These are phyloP conservation scores for Penaeus chinensis DNA, from an alignment of 1,140 invertebrate genomes.

Conservation along the genomic window DNA sequence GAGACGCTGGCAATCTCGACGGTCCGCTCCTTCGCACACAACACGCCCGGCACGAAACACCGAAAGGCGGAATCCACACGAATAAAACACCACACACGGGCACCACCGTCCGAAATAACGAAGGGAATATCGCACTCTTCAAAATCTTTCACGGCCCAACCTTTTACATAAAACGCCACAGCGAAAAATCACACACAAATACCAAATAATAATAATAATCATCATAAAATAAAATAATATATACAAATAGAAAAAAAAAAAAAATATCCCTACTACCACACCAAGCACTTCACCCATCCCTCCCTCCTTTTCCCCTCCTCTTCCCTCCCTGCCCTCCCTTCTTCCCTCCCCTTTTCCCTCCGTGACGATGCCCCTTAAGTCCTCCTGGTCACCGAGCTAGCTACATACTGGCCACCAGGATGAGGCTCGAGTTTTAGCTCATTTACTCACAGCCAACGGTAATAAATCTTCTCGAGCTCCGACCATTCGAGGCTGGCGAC, in stretches of 20 bases:
- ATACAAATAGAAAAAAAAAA: not conserved
- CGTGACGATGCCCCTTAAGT: conserved; percentile 23
- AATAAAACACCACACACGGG: too few species aligned
- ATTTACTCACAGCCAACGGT: conserved; percentile 59
- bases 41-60: too few species aligned
- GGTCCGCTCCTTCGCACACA: too few species aligned
- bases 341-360: conserved; percentile 31
- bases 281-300: not conserved
- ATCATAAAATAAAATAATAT: too few species aligned
- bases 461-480: conserved; percentile 59
- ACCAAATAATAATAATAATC: too few species aligned
- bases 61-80: too few species aligned
- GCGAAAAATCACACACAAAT: too few species aligned
- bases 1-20: too few species aligned
- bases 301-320: not conserved
- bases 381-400: conserved; percentile 58
- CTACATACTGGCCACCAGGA: conserved; percentile 55
- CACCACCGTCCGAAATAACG: too few species aligned
- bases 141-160: too few species aligned
- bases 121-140: too few species aligned
- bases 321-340: conserved; percentile 23
- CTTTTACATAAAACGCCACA: too few species aligned
- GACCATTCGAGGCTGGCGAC: conserved; percentile 52
- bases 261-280: not conserved
- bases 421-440: conserved; percentile 60